Evolutionary conservation across 2,797 vertebrate genomes (phyloP).

Genomic region (Gymnoscopelus microlampas): DNA sequence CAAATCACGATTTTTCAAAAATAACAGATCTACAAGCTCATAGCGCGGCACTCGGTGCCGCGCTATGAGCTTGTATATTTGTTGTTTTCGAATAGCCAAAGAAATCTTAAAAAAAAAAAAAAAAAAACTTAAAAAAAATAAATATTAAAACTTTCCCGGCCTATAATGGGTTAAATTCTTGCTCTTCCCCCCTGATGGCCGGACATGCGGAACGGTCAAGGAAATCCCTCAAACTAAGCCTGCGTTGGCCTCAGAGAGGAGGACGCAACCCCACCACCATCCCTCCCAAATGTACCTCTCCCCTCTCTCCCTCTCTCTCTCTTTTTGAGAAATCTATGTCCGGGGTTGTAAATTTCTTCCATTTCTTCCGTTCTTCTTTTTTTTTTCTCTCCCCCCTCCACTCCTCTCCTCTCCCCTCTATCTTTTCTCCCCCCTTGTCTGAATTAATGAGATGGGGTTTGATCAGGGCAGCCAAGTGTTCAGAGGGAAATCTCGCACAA

Average conservation of each 20-base stretch:
- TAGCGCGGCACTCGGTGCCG: too few species aligned
- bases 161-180: too few species aligned
- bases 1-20: too few species aligned
- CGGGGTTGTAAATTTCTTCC: slow-evolving; percentile 98
- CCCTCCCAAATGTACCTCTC: slow-evolving; percentile 5
- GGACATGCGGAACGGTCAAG: slow-evolving; percentile 50
- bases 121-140: too few species aligned
- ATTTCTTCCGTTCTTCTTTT: slow-evolving; percentile 92
- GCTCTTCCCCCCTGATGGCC: background rate
- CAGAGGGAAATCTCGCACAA: slow-evolving; percentile 95
- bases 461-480: slow-evolving; percentile 99
- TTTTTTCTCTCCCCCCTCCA: slow-evolving; percentile 67
- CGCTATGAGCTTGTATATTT: too few species aligned
- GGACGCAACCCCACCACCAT: slow-evolving; percentile 37
- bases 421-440: slow-evolving; percentile 96
- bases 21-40: too few species aligned
- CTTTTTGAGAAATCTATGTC: slow-evolving; percentile 87
- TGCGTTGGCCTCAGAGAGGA: slow-evolving; percentile 57
- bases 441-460: slow-evolving; percentile 99
- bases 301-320: slow-evolving; percentile 11
- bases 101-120: too few species aligned
- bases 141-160: too few species aligned
- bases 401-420: slow-evolving; percentile 78
- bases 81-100: too few species aligned
- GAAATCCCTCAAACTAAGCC: slow-evolving; percentile 30